Conservation (phyloP, 2,888 invertebrate genomes). For the Saturnia japonica region DNA sequence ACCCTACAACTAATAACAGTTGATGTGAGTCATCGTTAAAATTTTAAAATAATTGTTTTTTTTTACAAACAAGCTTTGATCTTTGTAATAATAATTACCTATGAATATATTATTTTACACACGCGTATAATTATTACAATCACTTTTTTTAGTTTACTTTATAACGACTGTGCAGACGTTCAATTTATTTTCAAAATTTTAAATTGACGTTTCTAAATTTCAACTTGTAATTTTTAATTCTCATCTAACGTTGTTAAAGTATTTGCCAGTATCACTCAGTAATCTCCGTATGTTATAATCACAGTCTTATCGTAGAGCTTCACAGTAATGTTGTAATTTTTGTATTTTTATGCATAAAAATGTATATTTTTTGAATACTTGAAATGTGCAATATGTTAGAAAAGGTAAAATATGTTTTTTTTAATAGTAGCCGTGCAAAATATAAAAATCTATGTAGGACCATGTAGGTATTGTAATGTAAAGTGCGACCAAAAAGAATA, state of each 20-base stretch:
- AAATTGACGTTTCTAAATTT: constrained; percentile 13
- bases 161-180: not conserved
- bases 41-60: not conserved
- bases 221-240: not conserved
- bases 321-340: too few species aligned
- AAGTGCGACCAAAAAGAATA: too few species aligned
- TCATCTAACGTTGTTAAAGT: not conserved
- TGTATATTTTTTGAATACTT: too few species aligned
- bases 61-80: not conserved
- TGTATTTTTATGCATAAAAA: too few species aligned
- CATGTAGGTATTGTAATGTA: too few species aligned
- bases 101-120: not conserved
- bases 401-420: too few species aligned
- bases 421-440: too few species aligned
- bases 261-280: not conserved
- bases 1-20: constrained; percentile 6
- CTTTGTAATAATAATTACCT: constrained; percentile 4
- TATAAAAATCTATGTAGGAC: too few species aligned
- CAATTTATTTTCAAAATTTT: constrained; percentile 16
- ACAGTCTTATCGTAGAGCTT: too few species aligned
- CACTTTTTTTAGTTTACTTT: not conserved
- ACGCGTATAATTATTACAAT: not conserved
- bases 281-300: too few species aligned
- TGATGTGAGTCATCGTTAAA: constrained; percentile 11
- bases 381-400: too few species aligned